Conservation (phyloP, 2,888 invertebrate genomes). For the Nymphalis urticae region DNA sequence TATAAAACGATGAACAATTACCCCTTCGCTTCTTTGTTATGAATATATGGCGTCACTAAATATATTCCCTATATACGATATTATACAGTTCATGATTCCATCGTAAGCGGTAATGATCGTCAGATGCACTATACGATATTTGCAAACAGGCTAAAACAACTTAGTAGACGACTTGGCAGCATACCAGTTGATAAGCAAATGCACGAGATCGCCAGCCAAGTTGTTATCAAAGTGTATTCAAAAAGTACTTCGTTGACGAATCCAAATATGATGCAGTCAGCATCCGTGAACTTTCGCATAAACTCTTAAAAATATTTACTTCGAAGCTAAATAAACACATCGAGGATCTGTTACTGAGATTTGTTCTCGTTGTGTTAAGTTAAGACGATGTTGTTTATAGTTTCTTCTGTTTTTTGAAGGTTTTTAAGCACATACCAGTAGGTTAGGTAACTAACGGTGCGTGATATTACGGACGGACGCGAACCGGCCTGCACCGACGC, state of each 20-base stretch:
- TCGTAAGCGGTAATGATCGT: not conserved
- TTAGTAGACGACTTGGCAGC: slow-evolving; percentile 27
- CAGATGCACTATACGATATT: slow-evolving; percentile 8
- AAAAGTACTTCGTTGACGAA: slow-evolving; percentile 15
- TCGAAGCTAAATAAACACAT: too few relatives aligned
- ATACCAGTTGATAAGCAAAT: slow-evolving; percentile 31
- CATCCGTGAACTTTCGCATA: not conserved
- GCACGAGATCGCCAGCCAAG: slow-evolving; percentile 29
- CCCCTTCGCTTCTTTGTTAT: too few relatives aligned
- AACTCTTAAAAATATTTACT: too few relatives aligned
- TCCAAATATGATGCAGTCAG: slow-evolving; percentile 2
- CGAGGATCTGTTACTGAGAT: too few relatives aligned
- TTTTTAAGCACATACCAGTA: too few relatives aligned
- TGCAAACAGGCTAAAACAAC: slow-evolving; percentile 23
- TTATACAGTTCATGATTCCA: not conserved
- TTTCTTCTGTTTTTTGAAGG: too few relatives aligned
- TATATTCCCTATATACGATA: not conserved
- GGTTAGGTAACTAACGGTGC: too few relatives aligned
- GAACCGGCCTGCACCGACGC: too few relatives aligned
- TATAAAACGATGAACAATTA: too few relatives aligned
- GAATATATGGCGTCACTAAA: not conserved
- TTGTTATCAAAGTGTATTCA: slow-evolving; percentile 26
- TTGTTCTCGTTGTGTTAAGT: too few relatives aligned
- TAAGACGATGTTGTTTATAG: too few relatives aligned
- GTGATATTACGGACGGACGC: too few relatives aligned